Conservation (phyloP, 2,113 vertebrate species). For the Manacus vitellinus region DNA sequence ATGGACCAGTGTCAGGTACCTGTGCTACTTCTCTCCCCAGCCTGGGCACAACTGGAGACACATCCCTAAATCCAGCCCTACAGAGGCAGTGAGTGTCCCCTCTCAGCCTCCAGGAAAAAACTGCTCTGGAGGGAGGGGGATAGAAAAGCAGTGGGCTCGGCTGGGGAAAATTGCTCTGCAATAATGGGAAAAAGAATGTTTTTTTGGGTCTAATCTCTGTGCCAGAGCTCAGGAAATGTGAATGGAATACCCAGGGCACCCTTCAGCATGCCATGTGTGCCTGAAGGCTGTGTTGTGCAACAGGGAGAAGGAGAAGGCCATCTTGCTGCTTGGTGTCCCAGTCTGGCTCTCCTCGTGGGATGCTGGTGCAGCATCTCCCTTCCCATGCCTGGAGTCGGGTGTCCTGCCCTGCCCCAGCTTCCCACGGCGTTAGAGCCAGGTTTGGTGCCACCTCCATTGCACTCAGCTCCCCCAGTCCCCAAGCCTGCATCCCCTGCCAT, state of each 20-base stretch:
- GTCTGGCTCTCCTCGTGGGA: background rate
- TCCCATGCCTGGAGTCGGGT: fast-evolving
- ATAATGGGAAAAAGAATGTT: background rate
- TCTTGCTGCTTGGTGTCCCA: fast-evolving
- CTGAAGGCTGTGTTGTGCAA: background rate
- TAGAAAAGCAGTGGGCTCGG: background rate
- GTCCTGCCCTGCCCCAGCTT: background rate
- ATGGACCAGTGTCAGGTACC: background rate
- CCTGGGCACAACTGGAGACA: background rate
- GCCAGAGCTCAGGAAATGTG: background rate
- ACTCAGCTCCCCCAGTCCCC: background rate
- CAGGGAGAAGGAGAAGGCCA: background rate
- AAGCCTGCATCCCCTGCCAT: background rate
- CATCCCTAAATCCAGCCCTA: background rate
- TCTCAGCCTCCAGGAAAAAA: background rate
- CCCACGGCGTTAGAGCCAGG: fast-evolving
- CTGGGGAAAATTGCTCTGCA: background rate
- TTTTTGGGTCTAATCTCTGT: background rate
- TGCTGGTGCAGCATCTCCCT: background rate
- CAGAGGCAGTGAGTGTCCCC: background rate
- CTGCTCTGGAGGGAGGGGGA: background rate
- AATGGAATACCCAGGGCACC: background rate
- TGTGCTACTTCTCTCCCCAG: background rate
- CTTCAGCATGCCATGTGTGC: background rate
- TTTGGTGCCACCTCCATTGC: background rate